Evolutionary conservation across 1,140 invertebrate species (phyloP).

Genomic region (Euwallacea similis): DNA sequence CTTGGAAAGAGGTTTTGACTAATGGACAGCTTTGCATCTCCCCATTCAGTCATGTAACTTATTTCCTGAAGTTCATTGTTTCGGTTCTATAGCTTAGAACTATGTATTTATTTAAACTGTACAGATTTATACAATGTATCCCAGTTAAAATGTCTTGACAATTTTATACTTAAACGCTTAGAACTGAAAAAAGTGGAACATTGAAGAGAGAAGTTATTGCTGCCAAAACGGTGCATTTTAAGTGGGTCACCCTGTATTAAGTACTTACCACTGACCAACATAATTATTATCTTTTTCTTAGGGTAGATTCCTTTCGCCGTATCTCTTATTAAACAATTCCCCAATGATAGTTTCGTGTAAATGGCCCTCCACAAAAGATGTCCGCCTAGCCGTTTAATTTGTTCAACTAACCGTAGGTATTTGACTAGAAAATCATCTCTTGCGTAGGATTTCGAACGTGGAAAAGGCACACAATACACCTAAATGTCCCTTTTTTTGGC

Average conservation of each 20-base stretch:
- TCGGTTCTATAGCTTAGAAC: conserved; percentile 13
- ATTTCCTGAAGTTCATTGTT: too few relatives aligned
- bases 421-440: conserved; percentile 39
- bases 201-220: not conserved
- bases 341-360: conserved; percentile 13
- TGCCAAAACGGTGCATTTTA: not conserved
- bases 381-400: conserved; percentile 25
- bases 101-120: conserved; percentile 23
- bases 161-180: not conserved
- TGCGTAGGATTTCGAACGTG: conserved; percentile 27
- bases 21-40: too few relatives aligned
- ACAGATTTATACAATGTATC: conserved; percentile 25
- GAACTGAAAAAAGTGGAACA: not conserved
- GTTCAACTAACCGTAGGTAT: conserved; percentile 16
- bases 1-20: too few relatives aligned
- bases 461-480: conserved; percentile 51
- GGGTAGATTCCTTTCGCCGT: conserved; percentile 24
- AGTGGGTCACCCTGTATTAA: conserved; percentile 23
- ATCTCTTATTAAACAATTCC: conserved; percentile 13
- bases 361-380: conserved; percentile 33
- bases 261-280: conserved; percentile 20
- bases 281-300: not conserved
- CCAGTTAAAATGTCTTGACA: conserved; percentile 17
- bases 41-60: too few relatives aligned
- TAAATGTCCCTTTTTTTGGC: conserved; percentile 50